A percentile compares a stretch with the other conserved stretches of the same genome.
Conservation (phyloP, 2,888 invertebrate species). For the Ophonus ardosiacus region DNA sequence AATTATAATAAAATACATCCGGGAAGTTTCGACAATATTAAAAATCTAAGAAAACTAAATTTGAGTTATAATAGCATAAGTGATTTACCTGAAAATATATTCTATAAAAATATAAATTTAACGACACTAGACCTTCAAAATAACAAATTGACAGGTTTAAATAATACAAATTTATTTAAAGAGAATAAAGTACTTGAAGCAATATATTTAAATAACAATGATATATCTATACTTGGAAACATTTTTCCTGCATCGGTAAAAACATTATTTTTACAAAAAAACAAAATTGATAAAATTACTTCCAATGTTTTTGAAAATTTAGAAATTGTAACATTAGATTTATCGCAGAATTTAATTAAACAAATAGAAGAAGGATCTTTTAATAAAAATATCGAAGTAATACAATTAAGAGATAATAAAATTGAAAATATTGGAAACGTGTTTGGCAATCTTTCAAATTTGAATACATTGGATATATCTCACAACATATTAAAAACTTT, state of each 20-base stretch:
- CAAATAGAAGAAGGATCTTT: neutral
- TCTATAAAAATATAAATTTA: neutral
- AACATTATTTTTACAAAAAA: too few relatives aligned
- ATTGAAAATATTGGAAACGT: neutral
- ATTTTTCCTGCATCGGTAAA: neutral
- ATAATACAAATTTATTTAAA: neutral
- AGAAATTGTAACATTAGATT: neutral
- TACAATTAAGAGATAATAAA: neutral
- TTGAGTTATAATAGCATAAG: neutral
- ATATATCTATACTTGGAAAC: neutral
- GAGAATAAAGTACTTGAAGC: neutral
- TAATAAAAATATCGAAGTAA: neutral
- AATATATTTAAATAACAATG: neutral
- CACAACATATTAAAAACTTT: neutral
- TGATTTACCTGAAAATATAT: neutral
- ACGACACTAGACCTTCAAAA: neutral
- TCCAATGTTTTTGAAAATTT: too few relatives aligned
- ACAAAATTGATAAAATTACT: too few relatives aligned
- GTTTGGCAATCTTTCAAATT: neutral
- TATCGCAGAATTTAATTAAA: neutral
- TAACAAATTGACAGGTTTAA: too few relatives aligned
- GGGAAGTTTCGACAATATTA: neutral
- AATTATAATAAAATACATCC: neutral
- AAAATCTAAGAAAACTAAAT: neutral
- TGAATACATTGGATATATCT: neutral